phyloP scores from a whole-genome alignment of 2,888 invertebrate species.

The Apodemia duryi region DNA sequence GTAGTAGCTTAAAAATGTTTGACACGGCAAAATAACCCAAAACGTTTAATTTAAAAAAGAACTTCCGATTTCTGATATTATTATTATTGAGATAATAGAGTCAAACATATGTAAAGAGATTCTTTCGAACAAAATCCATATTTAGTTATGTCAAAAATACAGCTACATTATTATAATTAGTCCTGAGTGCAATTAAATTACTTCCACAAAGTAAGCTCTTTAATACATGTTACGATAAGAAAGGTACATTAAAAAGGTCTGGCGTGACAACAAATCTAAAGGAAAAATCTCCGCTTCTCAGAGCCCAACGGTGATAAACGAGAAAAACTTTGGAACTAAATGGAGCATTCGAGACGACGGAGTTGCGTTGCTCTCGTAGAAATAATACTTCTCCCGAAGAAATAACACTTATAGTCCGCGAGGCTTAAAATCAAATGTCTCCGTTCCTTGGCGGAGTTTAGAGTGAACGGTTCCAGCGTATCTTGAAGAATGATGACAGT shows the following conservation, averaged over 20 bases:
- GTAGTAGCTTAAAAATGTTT: too few species aligned
- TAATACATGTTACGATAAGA: constrained; percentile 74
- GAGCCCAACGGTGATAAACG: constrained; percentile 79
- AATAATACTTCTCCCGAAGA: constrained; percentile 76
- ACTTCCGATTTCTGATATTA: too few species aligned
- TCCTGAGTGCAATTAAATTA: constrained; percentile 27
- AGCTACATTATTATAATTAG: neutral
- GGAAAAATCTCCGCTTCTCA: constrained; percentile 78
- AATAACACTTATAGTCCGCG: constrained; percentile 79
- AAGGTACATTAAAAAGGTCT: constrained; percentile 79
- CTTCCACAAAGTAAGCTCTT: constrained; percentile 57
- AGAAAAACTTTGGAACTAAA: constrained; percentile 80
- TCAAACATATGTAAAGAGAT: too few species aligned
- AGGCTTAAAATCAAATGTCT: constrained; percentile 79
- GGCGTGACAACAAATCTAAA: constrained; percentile 80
- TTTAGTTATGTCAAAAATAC: too few species aligned
- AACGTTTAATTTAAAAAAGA: too few species aligned
- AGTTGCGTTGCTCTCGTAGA: constrained; percentile 74
- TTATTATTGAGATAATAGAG: too few species aligned
- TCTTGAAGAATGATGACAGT: constrained; percentile 55
- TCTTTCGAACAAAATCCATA: too few species aligned
- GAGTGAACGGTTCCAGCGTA: constrained; percentile 49
- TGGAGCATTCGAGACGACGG: constrained; percentile 78
- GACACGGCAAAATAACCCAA: too few species aligned
- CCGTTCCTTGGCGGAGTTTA: constrained; percentile 60